Percentiles rank a stretch among this genome's conserved stretches.
Evolutionary conservation across 2,797 vertebrate species (phyloP).

Genomic region (Crenichthys baileyi): DNA sequence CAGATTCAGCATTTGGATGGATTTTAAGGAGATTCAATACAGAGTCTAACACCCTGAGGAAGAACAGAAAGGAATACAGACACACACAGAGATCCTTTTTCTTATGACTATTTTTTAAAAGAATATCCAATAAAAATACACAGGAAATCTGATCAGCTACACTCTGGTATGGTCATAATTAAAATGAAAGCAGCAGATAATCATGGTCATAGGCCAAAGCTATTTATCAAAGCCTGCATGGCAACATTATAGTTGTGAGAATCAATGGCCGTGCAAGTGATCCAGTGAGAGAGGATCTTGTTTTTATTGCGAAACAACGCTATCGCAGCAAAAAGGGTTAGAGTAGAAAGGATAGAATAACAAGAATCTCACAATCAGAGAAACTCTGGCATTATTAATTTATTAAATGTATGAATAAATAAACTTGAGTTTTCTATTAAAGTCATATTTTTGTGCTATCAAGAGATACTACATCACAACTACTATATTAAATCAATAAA

Average conservation of each 20-base stretch:
- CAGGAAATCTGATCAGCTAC: neutral
- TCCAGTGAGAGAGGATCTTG: neutral
- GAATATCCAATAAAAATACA: neutral
- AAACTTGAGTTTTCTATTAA: too few relatives aligned
- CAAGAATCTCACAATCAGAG: too few relatives aligned
- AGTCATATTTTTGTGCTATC: too few relatives aligned
- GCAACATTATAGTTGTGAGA: neutral
- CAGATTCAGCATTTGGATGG: neutral
- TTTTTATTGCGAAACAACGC: neutral
- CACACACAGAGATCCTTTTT: neutral
- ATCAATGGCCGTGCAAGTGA: neutral
- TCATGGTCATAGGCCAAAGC: neutral
- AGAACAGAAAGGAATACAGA: neutral
- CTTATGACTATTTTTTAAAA: neutral
- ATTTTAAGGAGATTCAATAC: neutral
- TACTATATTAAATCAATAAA: too few relatives aligned
- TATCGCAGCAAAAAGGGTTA: neutral
- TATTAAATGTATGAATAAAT: too few relatives aligned
- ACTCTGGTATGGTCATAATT: neutral
- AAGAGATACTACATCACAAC: too few relatives aligned
- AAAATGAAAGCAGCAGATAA: neutral
- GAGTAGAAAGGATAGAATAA: neutral
- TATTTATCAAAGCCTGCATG: neutral
- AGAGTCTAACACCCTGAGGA: neutral
- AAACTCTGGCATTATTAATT: too few relatives aligned